Evolutionary conservation across 2,113 vertebrate species (phyloP).

Genomic region (Piaya cayana): DNA sequence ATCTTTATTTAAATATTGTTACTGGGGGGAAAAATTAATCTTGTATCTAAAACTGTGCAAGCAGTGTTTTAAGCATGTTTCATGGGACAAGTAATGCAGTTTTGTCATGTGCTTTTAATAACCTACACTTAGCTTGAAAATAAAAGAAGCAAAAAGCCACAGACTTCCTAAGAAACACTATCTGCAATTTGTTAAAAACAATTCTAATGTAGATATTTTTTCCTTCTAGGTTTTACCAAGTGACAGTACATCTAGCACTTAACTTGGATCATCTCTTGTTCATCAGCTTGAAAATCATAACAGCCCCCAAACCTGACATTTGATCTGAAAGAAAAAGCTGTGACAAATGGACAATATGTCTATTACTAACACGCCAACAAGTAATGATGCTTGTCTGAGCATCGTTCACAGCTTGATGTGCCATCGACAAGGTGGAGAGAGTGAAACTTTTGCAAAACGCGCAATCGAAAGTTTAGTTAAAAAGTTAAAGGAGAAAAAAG

Average conservation of each 20-base stretch:
- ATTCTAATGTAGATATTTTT: conserved; percentile 37
- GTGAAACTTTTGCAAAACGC: conserved; percentile 92
- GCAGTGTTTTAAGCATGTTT: neutral
- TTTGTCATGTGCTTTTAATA: neutral
- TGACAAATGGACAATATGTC: conserved; percentile 87
- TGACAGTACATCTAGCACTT: neutral
- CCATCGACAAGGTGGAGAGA: conserved; percentile 94
- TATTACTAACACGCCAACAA: conserved; percentile 92
- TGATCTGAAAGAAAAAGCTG: conserved; percentile 55
- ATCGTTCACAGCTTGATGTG: conserved; percentile 98
- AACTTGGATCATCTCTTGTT: neutral
- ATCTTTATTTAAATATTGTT: neutral
- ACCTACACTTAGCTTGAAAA: neutral
- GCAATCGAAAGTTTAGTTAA: conserved; percentile 96
- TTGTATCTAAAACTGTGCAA: neutral
- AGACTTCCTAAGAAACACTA: neutral
- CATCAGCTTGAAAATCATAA: conserved; percentile 13
- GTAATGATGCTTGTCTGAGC: conserved; percentile 96
- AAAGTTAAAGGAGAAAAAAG: conserved; percentile 97
- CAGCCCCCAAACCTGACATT: conserved; percentile 28
- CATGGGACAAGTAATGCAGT: neutral
- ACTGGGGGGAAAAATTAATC: neutral
- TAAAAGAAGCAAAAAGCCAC: neutral
- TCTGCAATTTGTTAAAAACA: neutral
- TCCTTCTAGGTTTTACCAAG: conserved; percentile 40